Percentiles rank a stretch among this genome's conserved stretches.
phyloP scores from a whole-genome alignment of 2,797 vertebrate species.

The Sebastiscus tertius region DNA sequence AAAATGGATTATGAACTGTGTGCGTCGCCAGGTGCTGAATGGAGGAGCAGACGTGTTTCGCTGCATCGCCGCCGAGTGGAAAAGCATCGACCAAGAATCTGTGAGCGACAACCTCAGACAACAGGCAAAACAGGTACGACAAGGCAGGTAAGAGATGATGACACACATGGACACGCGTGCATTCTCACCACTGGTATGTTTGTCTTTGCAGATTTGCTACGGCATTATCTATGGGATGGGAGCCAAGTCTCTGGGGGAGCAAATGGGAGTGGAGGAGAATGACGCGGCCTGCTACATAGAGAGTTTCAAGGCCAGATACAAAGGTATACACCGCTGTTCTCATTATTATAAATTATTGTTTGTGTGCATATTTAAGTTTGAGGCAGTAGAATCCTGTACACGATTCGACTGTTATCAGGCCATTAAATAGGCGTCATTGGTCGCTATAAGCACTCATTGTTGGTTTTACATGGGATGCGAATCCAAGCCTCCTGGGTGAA shows the following conservation, averaged over 20 bases:
- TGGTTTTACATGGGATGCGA: no score
- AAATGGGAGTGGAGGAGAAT: conserved; percentile 93
- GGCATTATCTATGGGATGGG: conserved; percentile 99
- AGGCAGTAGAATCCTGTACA: neutral
- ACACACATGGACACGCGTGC: neutral
- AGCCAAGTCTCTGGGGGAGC: conserved; percentile 94
- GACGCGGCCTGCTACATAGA: conserved; percentile 94
- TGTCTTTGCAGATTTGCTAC: conserved; percentile 91
- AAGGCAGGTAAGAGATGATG: neutral
- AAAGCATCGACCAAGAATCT: conserved; percentile 85
- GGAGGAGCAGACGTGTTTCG: conserved; percentile 92
- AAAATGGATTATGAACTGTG: neutral
- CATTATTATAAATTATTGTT: neutral
- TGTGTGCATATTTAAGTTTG: neutral
- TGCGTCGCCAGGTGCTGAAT: conserved; percentile 83
- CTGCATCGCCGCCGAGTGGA: conserved; percentile 96
- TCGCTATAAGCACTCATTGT: no score
- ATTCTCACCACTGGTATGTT: neutral
- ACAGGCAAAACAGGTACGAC: conserved; percentile 93
- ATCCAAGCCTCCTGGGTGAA: no score
- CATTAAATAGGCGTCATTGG: no score
- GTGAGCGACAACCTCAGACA: conserved; percentile 90
- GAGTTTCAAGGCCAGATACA: conserved; percentile 95
- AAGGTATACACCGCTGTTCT: conserved; percentile 79
- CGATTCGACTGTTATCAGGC: no score